Conservation (phyloP, 2,797 vertebrate species). For the Fringilla coelebs region DNA sequence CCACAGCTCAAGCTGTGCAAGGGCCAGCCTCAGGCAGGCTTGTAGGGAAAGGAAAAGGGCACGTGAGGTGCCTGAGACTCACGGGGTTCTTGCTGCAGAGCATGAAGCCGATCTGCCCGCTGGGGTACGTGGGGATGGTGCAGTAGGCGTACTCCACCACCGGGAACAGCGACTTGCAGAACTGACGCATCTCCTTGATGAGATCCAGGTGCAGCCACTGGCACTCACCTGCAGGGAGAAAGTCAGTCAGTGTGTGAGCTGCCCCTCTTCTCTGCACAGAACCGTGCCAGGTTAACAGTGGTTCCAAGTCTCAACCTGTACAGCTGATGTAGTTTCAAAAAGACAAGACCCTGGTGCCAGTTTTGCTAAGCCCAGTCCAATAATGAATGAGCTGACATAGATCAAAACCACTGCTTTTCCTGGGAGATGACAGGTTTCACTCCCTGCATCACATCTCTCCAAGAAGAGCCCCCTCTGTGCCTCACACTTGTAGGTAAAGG, state of each 20-base stretch:
- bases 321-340: not conserved
- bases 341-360: not conserved
- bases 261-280: not conserved
- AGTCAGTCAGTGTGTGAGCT: not conserved
- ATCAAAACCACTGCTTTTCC: not conserved
- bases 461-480: not conserved
- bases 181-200: slow-evolving; percentile 96
- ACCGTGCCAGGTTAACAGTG: not conserved
- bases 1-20: not conserved
- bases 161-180: slow-evolving; percentile 95
- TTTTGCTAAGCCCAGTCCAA: not conserved
- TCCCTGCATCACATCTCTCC: not conserved
- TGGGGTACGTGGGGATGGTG: slow-evolving; percentile 96
- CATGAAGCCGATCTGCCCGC: slow-evolving; percentile 98
- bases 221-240: slow-evolving; percentile 85
- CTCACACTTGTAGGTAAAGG: not conserved
- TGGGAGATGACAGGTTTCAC: not conserved
- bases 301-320: slow-evolving; percentile 31
- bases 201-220: slow-evolving; percentile 98
- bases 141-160: slow-evolving; percentile 95
- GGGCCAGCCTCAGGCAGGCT: not conserved
- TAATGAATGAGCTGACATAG: not conserved
- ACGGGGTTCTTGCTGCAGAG: slow-evolving; percentile 96
- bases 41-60: not conserved
- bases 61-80: slow-evolving; percentile 55